Evolutionary conservation across 2,113 vertebrate genomes (phyloP).

Genomic region (Carassius gibelio): DNA sequence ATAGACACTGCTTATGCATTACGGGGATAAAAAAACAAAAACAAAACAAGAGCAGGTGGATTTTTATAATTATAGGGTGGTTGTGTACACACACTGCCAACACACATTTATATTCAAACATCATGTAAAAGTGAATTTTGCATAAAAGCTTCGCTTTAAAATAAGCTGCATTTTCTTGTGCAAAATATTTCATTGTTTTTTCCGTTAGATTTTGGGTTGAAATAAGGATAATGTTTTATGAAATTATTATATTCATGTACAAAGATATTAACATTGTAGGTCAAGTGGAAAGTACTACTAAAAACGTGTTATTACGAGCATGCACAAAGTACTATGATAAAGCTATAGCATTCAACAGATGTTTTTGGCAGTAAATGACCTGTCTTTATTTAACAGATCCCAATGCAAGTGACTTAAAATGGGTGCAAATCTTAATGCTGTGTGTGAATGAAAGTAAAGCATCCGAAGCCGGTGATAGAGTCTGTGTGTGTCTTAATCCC

Average conservation of each 20-base stretch:
- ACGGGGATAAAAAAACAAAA: too few relatives aligned
- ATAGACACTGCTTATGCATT: too few relatives aligned
- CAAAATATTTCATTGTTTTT: neutral
- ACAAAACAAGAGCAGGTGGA: too few relatives aligned
- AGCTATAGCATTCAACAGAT: neutral
- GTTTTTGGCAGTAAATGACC: neutral
- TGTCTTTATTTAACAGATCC: neutral
- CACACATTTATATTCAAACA: too few relatives aligned
- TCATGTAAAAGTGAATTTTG: too few relatives aligned
- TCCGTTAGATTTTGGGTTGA: neutral
- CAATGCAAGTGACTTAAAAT: neutral
- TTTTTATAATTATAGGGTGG: too few relatives aligned
- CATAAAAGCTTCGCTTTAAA: too few relatives aligned
- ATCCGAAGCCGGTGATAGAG: conserved; percentile 60
- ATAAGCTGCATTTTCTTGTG: neutral
- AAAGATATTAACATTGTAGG: neutral
- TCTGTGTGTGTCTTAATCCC: conserved; percentile 34
- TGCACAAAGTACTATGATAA: neutral
- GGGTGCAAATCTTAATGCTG: neutral
- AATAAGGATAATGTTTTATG: neutral
- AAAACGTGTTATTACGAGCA: neutral
- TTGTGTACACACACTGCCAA: too few relatives aligned
- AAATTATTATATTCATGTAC: neutral
- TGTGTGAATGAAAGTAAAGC: conserved; percentile 1
- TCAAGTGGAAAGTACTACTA: neutral